Evolutionary conservation across 2,113 vertebrate genomes (phyloP), one percentile per base, ranked within the genome.

Genomic region (Podocnemis expansa): DNA sequence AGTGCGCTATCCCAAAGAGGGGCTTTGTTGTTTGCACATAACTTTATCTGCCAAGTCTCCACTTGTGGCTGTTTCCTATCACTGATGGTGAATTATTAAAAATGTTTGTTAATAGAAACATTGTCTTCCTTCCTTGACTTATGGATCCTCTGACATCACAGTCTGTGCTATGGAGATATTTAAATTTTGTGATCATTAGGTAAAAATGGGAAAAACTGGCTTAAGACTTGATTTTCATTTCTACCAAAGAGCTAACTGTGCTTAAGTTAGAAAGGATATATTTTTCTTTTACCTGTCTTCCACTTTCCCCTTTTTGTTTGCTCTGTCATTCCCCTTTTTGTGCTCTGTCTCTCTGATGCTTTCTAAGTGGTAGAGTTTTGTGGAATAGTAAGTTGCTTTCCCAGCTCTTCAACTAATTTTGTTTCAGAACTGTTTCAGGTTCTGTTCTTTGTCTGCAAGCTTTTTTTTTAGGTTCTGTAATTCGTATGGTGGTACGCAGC

Each of bases 91-190:
- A 92, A 27, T 87, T 92, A 86, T 94, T 94, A 55, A 90, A 82
- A 31, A 54, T 94, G 88, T 96, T 96, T 96, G 93, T 96, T 94
- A 94, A 92, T 87, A 92, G 89, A 85, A 97, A 95, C 94, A 93
- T 90, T 89, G 19, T 88, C 76, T 96, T 94, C 84, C 85, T 90
- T 83, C 84, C 58, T 93, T 95, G 93, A 87, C 89, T 96, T 94
- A 81, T 5, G 80, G 43, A 24, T 84, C 11, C 8, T 38, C 11
- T 58, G 31, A 10, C 41, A 79, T 90, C 92, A 31, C 29, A 4
- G 58, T 80, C 83, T 91, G 84, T 80, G 54, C 52, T 11, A 85
- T n/a, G 85, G 89, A 82, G 85, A 85, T 88, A 56, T 22, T 55
- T 58, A 56, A 84, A 56, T 1, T 2, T 89, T 95, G 41, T 54